Evolutionary conservation across 2,113 vertebrate genomes (phyloP), one percentile per base, ranked within the genome.

Genomic region (Puffinus mauretanicus): DNA sequence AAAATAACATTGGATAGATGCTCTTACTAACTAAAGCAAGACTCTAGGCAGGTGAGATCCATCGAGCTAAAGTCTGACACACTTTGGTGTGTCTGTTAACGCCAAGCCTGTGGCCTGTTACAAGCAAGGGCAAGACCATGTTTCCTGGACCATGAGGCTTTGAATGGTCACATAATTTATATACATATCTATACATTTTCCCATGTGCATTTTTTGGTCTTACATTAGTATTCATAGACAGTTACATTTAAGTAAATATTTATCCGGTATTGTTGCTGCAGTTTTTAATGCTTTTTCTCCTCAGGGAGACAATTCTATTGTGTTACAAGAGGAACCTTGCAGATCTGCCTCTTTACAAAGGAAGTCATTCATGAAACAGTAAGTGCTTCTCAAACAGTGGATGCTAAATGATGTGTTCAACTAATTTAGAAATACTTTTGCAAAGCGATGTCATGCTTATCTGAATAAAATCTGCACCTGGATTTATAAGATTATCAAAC

Each of bases 321-420:
- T 22, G 6, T 27, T 61, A 20, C 0, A 3, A 16, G 15, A 16
- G 44, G 26, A 71, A 32, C 4, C 0, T 2, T 44, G 2, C 11
- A 47, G 25, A 65, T 72, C 29, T 65, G 1, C 26, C 14, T 26
- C 5, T 57, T 30, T 49, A 29, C 29, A 76, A 42, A 66, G 8
- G 2, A 78, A 75, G 10, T 12, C 1, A n/a, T 67, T 76, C 7
- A 65, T 40, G 42, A 83, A 86, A 75, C 2, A 36, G 5, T 4
- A 44, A 20, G 16, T 49, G 8, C 9, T 51, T 72, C 26, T 83
- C 42, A 58, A 72, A 82, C 4, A 40, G 6, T 42, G 7, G 7
- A 10, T 51, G 15, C 3, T 49, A 44, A 90, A 47, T 0, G 0
- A 1, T 47, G 16, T 67, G 13, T 40, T 86, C 6, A 44, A 4